phyloP scores from a whole-genome alignment of 2,113 vertebrate genomes.

The Sialia sialis region DNA sequence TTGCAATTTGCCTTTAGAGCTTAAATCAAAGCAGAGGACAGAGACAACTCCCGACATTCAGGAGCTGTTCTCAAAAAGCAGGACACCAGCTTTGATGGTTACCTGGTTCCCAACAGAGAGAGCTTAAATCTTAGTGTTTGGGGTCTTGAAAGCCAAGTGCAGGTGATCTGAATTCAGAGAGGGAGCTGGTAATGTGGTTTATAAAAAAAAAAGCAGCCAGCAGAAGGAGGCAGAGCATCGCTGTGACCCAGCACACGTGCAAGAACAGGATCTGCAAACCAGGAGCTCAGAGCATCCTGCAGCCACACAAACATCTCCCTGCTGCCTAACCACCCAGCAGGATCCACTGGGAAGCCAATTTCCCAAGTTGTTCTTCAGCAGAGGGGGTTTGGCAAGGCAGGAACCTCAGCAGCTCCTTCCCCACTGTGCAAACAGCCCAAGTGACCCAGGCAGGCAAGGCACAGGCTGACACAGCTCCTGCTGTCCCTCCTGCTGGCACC shows the following conservation, averaged over 20 bases:
- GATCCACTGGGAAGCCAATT: not conserved
- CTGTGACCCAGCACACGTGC: not conserved
- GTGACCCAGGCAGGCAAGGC: not conserved
- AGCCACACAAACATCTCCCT: not conserved
- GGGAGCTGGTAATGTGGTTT: not conserved
- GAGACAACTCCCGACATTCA: not conserved
- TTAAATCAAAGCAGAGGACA: not conserved
- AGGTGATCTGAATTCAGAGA: not conserved
- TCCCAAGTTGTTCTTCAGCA: not conserved
- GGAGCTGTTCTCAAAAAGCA: not conserved
- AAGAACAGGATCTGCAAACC: not conserved
- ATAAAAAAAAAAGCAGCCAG: not conserved
- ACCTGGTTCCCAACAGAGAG: not conserved
- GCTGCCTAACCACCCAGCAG: not conserved
- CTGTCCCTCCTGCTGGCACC: not conserved
- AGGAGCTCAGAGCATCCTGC: not conserved
- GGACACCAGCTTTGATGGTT: not conserved
- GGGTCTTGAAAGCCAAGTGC: not conserved
- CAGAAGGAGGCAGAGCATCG: not conserved
- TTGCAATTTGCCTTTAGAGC: not conserved
- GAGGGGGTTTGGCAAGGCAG: not conserved
- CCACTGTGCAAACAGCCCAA: not conserved
- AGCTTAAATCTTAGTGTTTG: not conserved
- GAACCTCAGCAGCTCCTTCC: not conserved
- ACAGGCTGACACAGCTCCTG: not conserved